A percentile compares a stretch with the other conserved stretches of the same genome.
These are phyloP conservation scores for Vipera latastei DNA, from an alignment of 2,797 vertebrate species.

Conservation along the genomic window DNA sequence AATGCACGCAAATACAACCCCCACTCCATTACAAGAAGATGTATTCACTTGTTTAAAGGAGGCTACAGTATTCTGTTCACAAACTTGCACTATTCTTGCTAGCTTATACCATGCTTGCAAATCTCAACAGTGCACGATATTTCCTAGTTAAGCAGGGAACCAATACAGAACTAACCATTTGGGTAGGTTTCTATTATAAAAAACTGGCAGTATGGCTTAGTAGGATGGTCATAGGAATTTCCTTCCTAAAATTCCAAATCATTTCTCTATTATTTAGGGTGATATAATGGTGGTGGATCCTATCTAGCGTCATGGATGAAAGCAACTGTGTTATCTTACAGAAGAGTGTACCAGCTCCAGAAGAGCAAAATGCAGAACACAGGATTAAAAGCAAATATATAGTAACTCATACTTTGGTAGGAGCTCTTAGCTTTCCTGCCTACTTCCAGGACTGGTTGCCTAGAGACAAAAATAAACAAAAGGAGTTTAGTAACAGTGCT, in stretches of 20 bases:
- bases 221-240: not conserved
- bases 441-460: conserved; percentile 63
- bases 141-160: not conserved
- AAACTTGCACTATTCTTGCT: not conserved
- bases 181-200: not conserved
- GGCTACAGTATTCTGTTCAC: not conserved
- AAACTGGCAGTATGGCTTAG: not conserved
- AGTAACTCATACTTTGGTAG: not conserved
- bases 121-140: not conserved
- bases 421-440: not conserved
- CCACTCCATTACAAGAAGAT: not conserved
- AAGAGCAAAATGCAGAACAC: not conserved
- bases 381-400: not conserved
- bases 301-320: not conserved
- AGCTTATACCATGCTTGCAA: not conserved
- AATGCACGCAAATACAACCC: not conserved
- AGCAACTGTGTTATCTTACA: not conserved
- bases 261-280: not conserved
- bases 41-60: not conserved
- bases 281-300: not conserved
- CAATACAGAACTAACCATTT: not conserved
- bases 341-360: not conserved
- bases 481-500: conserved; percentile 6
- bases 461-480: conserved; percentile 71
- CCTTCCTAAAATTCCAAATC: not conserved